Base-by-base conservation (phyloP, 2,888 invertebrate genomes). In the Smittia sp. region DNA sequence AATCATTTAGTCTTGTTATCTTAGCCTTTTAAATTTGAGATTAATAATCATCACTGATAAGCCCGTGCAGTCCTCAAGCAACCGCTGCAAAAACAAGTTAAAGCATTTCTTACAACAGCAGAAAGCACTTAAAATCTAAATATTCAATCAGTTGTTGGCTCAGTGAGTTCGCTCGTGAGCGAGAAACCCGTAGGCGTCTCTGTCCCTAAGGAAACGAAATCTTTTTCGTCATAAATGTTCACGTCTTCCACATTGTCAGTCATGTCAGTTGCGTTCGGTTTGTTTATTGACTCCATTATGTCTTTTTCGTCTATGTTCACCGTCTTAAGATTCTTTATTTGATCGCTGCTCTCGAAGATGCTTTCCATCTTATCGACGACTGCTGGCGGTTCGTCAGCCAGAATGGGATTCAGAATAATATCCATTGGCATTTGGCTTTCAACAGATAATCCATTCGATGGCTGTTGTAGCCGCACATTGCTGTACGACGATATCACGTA, bases 341-440 rank as follows among this genome's bases (percentile, higher is more conserved):
- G 22, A 38, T 41, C 41, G 9, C 24, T 62, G 9, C 24, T 72
- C 62, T 15, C 20, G 15, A 52, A 32, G 20, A 72, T 62, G 22
- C 58, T 38, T 62, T 72, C 72, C 22, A 72, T 62, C 62, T 72
- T 72, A 62, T 72, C 72, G 20, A 38, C 20, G 25, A 20, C n/a
- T 22, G 38, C 24, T 58, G 72, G 62, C 13, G 18, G 72, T 15
- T 72, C 72, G 22, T 72, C 72, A 2, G 58, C 72, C 18, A 72
- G 24, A 3, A 39, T 22, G 15, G 62, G 62, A 72, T 62, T 72
- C 6, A 54, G 1, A 20, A 62, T 39, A 2, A 72, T 72, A 6
- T 62, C 72, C 38, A 62, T 72, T 62, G 72, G 39, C 62, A 62
- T 72, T 32, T 62, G 62, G 25, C 72, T 72, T 15, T 72, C 72